Percentiles rank a stretch among this genome's conserved stretches.
Evolutionary conservation across 2,888 invertebrate species (phyloP).

Genomic region (Cephus pygmeus): DNA sequence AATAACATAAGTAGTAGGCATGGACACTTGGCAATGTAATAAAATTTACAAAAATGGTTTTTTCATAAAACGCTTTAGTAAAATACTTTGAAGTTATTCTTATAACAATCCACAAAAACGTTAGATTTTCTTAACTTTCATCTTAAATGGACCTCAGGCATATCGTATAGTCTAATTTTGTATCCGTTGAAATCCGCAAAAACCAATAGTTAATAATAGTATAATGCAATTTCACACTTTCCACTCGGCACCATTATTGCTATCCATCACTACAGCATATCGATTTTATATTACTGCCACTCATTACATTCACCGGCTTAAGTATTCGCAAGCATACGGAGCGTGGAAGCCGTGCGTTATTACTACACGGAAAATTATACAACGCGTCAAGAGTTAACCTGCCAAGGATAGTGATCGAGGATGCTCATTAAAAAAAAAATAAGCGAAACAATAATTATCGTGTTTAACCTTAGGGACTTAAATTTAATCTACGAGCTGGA

Average conservation of each 20-base stretch:
- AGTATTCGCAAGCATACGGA: neutral
- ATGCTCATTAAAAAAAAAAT: neutral
- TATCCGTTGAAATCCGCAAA: neutral
- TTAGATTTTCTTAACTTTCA: neutral
- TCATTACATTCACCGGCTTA: neutral
- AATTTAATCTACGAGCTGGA: neutral
- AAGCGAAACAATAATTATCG: neutral
- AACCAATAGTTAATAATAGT: neutral
- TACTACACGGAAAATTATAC: neutral
- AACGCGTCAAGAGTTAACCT: neutral
- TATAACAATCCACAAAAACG: too few relatives aligned
- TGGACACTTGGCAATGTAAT: neutral
- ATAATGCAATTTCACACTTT: neutral
- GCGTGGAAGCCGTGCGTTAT: neutral
- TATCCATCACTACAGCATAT: neutral
- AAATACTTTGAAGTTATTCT: too few relatives aligned
- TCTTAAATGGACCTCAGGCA: neutral
- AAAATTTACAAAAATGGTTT: neutral
- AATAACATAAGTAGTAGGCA: neutral
- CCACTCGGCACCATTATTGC: neutral
- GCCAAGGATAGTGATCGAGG: neutral
- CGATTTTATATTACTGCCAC: neutral
- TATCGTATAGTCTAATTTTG: neutral
- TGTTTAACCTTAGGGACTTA: neutral
- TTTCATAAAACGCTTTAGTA: too few relatives aligned